A percentile compares a stretch with the other conserved stretches of the same genome.
phyloP scores from a whole-genome alignment of 2,113 vertebrate genomes.

The Cololabis saira region DNA sequence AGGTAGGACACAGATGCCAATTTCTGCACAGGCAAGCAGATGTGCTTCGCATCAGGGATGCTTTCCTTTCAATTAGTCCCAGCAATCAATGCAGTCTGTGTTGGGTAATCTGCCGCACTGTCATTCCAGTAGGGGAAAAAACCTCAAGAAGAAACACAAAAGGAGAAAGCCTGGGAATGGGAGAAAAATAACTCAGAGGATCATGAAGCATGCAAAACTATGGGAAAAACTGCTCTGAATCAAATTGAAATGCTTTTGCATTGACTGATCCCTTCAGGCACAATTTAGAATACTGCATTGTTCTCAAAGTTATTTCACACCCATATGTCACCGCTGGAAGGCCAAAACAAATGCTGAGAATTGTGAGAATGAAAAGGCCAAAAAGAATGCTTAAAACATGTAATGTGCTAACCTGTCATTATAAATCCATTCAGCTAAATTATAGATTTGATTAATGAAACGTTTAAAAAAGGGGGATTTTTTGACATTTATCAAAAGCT shows the following conservation, averaged over 20 bases:
- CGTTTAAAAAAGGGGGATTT: no score
- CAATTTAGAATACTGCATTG: constrained; percentile 8
- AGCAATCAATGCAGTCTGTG: constrained; percentile 76
- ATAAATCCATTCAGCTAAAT: no score
- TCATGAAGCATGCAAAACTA: constrained; percentile 13
- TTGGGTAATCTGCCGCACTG: constrained; percentile 65
- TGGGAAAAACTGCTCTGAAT: constrained; percentile 30
- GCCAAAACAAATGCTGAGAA: constrained; percentile 1
- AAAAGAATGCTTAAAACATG: no score
- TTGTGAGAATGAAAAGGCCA: no score
- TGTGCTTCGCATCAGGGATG: constrained; percentile 55
- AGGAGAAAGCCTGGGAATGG: constrained; percentile 19
- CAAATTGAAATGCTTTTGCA: constrained; percentile 17
- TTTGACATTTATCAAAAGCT: no score
- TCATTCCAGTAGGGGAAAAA: constrained; percentile 42
- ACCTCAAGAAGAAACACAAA: constrained; percentile 38
- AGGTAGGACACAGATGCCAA: constrained; percentile 52
- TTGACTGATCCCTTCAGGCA: neutral
- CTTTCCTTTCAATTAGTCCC: constrained; percentile 78
- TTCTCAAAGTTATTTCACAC: constrained; percentile 15
- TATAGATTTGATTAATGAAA: no score
- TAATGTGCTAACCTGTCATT: no score
- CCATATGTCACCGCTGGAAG: constrained; percentile 26
- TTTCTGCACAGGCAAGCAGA: constrained; percentile 73
- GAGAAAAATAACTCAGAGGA: constrained; percentile 12